A percentile compares a stretch with the other conserved stretches of the same genome.
These are phyloP conservation scores for Heteromurus nitidus DNA, from an alignment of 2,888 invertebrate genomes.

Conservation along the genomic window DNA sequence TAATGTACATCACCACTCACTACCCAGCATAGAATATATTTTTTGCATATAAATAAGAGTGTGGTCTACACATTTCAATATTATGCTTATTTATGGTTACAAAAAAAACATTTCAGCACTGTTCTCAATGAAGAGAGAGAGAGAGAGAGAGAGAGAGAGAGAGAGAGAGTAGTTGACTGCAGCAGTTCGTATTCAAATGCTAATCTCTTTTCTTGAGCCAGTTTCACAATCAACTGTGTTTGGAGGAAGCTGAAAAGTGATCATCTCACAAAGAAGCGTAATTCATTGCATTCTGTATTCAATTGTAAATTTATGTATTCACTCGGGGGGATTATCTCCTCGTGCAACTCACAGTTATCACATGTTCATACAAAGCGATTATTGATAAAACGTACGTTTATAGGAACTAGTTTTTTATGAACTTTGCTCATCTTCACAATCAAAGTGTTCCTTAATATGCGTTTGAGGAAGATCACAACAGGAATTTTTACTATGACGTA, in stretches of 20 bases:
- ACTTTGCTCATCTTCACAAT: not conserved
- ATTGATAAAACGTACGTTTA: too few relatives aligned
- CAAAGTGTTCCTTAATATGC: too few relatives aligned
- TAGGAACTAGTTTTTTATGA: constrained; percentile 1
- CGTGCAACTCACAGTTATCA: not conserved
- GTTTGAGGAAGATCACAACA: too few relatives aligned
- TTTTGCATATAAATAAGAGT: not conserved
- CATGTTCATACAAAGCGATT: not conserved
- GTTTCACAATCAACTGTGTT: constrained; percentile 24
- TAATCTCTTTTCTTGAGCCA: constrained; percentile 16
- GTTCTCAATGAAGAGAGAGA: too few relatives aligned
- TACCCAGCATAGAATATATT: too few relatives aligned
- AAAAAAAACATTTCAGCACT: constrained; percentile 1
- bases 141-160: too few relatives aligned
- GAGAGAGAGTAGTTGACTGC: not conserved
- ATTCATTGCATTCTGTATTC: not conserved
- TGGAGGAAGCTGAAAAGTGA: not conserved
- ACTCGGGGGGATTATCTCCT: not conserved
- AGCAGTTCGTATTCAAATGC: constrained; percentile 13
- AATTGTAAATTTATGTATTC: not conserved
- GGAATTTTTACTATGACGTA: too few relatives aligned
- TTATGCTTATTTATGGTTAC: not conserved
- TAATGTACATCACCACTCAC: too few relatives aligned
- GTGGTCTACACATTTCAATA: constrained; percentile 9
- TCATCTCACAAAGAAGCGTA: constrained; percentile 2